Evolutionary conservation across 1,140 invertebrate genomes (phyloP), one percentile per base, ranked within the genome.

Genomic region (Gryon sp.): DNA sequence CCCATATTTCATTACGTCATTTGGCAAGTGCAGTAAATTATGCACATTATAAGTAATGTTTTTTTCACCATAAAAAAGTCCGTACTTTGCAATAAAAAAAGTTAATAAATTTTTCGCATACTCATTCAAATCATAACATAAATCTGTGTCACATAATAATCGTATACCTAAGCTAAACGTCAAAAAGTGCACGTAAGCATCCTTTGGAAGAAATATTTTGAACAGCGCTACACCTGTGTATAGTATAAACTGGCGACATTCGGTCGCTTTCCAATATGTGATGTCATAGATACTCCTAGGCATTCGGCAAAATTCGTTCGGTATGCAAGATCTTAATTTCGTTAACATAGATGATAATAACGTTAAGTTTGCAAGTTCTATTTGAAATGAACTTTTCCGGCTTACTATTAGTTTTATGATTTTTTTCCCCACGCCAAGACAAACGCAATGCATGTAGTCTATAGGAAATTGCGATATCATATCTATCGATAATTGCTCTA

Each of bases 1-100:
- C 2, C 87, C 87, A 83, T 83, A 86, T 7, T 65, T 66, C 68
- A 68, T 59, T 9, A 82, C 84, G 82, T 90, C 88, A 63, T 83
- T 75, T 36, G 78, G 41, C 19, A 90, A 52, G 79, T 90, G 90
- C 32, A 72, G 19, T 79, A 82, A 38, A 9, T 70, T 70, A 50
- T 84, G 82, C 0, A 84, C 48, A 68, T 86, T 86, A 24, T 83
- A 76, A 6, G 78, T 57, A 7, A 75, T 24, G 74, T 78, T 74
- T 30, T 82, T 36, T 40, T 2, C 11, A 14, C 83, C 83, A 72
- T 82, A 86, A 22, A 77, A 45, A 12, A 7, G 3, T 19, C 1
- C 1, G 20, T 5, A 41, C 20, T 41, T 41, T 1, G 7, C 9
- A 2, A 41, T n/a, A n/a, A 41, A 41, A 19, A 9, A 18, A 2